Conservation (phyloP, 1,140 invertebrate genomes). For the Chlorops oryzae region DNA sequence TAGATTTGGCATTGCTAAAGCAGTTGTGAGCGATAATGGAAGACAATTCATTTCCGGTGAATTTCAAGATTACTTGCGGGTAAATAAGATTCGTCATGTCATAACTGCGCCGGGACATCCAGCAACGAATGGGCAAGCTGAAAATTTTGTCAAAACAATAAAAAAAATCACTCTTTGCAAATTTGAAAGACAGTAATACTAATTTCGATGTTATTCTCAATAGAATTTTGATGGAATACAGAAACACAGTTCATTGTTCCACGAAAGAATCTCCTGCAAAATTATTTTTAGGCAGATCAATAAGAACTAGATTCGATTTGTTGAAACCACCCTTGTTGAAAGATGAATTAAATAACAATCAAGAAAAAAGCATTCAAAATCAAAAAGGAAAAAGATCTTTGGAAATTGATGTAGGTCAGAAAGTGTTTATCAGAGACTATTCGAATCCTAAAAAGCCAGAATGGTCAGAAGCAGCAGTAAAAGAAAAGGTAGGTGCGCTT, state of each 20-base stretch:
- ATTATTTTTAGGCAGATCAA: too few species aligned
- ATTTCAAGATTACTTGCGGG: too few species aligned
- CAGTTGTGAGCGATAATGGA: constrained; percentile 5
- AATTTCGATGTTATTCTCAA: neutral
- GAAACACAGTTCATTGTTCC: constrained; percentile 6
- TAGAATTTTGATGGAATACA: constrained; percentile 3
- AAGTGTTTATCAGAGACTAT: neutral
- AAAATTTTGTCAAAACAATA: constrained; percentile 1
- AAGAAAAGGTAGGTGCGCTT: neutral
- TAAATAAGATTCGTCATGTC: too few species aligned
- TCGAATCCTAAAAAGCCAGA: neutral
- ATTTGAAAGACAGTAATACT: neutral
- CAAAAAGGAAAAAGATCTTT: too few species aligned
- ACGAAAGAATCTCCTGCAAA: too few species aligned
- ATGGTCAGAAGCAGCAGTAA: neutral
- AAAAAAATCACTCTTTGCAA: neutral
- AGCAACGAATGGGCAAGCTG: too few species aligned
- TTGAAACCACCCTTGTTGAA: too few species aligned
- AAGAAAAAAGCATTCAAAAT: too few species aligned
- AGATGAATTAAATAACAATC: too few species aligned
- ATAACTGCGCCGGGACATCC: too few species aligned
- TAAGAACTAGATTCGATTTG: too few species aligned
- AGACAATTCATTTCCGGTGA: constrained; percentile 4
- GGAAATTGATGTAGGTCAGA: too few species aligned
- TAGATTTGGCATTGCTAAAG: constrained; percentile 5